A percentile compares a stretch with the other conserved stretches of the same genome.
Evolutionary conservation across 2,888 invertebrate genomes (phyloP).

Genomic region (Galerucella calmariensis): DNA sequence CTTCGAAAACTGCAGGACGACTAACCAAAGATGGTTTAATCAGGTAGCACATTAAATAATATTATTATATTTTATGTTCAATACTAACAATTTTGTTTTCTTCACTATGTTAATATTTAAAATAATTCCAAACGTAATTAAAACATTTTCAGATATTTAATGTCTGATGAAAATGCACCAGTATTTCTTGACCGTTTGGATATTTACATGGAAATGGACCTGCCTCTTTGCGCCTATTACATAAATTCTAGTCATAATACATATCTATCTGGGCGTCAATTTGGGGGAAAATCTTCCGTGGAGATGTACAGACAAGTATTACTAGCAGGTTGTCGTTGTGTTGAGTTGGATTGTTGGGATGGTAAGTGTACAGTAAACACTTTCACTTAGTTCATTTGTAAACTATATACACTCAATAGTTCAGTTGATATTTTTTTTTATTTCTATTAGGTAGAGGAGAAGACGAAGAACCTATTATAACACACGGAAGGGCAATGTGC

Average conservation of each 20-base stretch:
- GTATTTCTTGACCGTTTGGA: slow-evolving; percentile 98
- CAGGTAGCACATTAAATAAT: slow-evolving; percentile 65
- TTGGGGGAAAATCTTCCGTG: slow-evolving; percentile 97
- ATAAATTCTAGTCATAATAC: slow-evolving; percentile 99
- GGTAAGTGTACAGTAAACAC: slow-evolving; percentile 62
- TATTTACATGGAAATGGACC: slow-evolving; percentile 99
- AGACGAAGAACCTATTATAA: slow-evolving; percentile 99
- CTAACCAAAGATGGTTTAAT: slow-evolving; percentile 96
- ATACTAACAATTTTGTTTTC: too few species aligned
- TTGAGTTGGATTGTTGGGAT: slow-evolving; percentile 99
- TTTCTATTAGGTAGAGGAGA: slow-evolving; percentile 78
- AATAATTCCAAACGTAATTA: too few species aligned
- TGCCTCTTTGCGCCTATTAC: slow-evolving; percentile 97
- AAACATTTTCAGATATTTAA: slow-evolving; percentile 75
- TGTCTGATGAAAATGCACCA: slow-evolving; percentile 99
- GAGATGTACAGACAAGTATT: slow-evolving; percentile 99
- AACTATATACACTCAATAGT: too few species aligned
- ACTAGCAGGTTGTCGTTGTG: slow-evolving; percentile 96
- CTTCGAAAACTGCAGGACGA: slow-evolving; percentile 76
- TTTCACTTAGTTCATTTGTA: too few species aligned
- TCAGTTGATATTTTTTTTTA: background rate
- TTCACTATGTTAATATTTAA: too few species aligned
- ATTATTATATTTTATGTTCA: background rate
- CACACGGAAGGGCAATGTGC: slow-evolving; percentile 99
- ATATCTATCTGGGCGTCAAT: slow-evolving; percentile 93